Evolutionary conservation across 2,113 vertebrate species (phyloP).

Genomic region (Motacilla alba): DNA sequence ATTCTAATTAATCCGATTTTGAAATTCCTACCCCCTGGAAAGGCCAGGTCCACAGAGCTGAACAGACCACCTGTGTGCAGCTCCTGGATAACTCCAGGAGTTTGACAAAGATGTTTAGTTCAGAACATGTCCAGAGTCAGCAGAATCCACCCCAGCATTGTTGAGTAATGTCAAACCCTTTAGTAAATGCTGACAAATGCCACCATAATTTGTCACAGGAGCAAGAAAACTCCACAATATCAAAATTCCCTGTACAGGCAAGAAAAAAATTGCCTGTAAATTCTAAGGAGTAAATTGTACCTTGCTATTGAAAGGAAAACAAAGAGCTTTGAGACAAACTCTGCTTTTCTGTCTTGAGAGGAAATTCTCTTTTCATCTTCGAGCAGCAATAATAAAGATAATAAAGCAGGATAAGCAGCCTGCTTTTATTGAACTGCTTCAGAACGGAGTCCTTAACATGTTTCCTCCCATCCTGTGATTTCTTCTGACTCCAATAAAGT

Average conservation of each 20-base stretch:
- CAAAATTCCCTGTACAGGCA: background rate
- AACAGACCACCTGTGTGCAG: background rate
- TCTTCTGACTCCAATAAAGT: constrained; percentile 23
- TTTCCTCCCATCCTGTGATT: background rate
- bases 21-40: background rate
- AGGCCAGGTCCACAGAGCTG: background rate
- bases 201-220: background rate
- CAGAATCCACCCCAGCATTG: background rate
- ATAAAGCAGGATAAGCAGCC: background rate
- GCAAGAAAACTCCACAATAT: background rate
- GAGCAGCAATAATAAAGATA: background rate
- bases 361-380: background rate
- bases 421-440: background rate
- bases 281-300: background rate
- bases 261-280: background rate
- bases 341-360: background rate
- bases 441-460: background rate
- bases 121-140: background rate
- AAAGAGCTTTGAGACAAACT: background rate
- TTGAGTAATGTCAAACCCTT: background rate
- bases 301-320: background rate
- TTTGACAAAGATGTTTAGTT: background rate
- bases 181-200: background rate
- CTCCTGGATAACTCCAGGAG: background rate
- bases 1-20: background rate